phyloP scores from a whole-genome alignment of 2,888 invertebrate species.

The Disparrhopalites patrizii region DNA sequence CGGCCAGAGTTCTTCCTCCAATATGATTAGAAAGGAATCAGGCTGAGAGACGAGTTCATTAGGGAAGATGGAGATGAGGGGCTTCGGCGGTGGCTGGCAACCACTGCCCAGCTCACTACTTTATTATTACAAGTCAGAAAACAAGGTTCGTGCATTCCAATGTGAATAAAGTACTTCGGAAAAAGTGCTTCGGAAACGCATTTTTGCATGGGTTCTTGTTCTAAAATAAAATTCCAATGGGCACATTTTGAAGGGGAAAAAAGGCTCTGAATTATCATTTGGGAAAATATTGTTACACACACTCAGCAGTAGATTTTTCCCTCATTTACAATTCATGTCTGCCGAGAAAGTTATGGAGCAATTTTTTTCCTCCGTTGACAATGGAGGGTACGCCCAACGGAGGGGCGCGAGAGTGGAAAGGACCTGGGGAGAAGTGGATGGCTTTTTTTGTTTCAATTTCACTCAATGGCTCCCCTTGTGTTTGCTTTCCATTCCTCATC shows the following conservation, averaged over 20 bases:
- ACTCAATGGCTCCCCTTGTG: neutral
- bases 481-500: slow-evolving; percentile 32
- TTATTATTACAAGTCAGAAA: no score
- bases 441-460: no score
- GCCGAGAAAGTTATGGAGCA: neutral
- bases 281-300: no score
- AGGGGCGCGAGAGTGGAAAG: neutral
- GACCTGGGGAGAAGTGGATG: neutral
- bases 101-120: no score
- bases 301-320: neutral
- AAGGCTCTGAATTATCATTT: neutral
- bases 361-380: neutral
- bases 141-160: no score
- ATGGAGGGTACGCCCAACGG: no score
- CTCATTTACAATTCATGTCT: neutral
- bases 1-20: no score
- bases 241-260: neutral
- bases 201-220: neutral
- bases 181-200: no score
- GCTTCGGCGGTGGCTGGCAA: no score
- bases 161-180: no score
- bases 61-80: no score
- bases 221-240: neutral
- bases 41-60: neutral
- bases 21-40: no score